Evolutionary conservation across 1,140 invertebrate genomes (phyloP).

Genomic region (Halesus radiatus): DNA sequence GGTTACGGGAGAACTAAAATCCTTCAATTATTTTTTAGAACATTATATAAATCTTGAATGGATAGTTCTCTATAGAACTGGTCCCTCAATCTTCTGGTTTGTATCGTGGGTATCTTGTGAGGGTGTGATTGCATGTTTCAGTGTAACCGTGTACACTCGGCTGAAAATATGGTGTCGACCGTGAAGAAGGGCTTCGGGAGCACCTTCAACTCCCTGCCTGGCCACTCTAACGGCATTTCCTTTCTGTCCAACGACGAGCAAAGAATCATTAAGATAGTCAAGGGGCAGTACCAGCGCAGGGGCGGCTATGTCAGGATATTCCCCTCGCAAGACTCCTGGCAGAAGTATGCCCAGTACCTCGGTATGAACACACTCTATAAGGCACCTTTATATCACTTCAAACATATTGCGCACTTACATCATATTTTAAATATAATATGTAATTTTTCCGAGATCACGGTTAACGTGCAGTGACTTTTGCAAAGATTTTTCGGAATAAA

Average conservation of each 20-base stretch:
- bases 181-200: constrained; percentile 61
- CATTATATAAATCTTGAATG: too few relatives aligned
- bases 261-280: constrained; percentile 81
- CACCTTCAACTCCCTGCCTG: constrained; percentile 50
- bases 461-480: too few relatives aligned
- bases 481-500: too few relatives aligned
- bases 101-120: too few relatives aligned
- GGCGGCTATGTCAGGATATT: constrained; percentile 95
- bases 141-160: constrained; percentile 78
- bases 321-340: constrained; percentile 90
- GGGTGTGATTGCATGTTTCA: constrained; percentile 56
- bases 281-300: constrained; percentile 85
- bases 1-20: too few relatives aligned
- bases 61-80: too few relatives aligned
- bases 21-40: too few relatives aligned
- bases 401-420: neutral
- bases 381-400: neutral
- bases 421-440: too few relatives aligned
- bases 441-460: too few relatives aligned
- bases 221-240: constrained; percentile 26
- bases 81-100: too few relatives aligned
- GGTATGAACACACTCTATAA: constrained; percentile 64
- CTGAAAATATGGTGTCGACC: constrained; percentile 72
- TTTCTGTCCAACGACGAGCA: constrained; percentile 83
- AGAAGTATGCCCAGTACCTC: constrained; percentile 81